phyloP scores from a whole-genome alignment of 2,113 vertebrate species.

The Propithecus coquereli region DNA sequence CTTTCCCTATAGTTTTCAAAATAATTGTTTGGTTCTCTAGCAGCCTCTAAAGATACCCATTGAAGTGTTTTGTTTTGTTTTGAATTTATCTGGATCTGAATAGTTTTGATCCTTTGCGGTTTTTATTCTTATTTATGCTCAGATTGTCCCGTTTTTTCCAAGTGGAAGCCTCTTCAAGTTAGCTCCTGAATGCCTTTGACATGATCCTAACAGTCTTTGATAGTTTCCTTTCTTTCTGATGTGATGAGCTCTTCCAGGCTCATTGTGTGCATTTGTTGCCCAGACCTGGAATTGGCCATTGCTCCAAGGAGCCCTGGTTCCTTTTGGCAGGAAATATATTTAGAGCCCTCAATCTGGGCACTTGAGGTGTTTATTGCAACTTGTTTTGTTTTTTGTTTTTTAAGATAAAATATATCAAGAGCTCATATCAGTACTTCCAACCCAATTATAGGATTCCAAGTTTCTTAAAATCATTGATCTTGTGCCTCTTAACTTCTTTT shows the following conservation, averaged over 20 bases:
- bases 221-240: constrained; percentile 1
- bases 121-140: neutral
- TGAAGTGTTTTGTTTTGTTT: neutral
- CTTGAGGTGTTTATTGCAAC: constrained; percentile 11
- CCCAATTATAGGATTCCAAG: neutral
- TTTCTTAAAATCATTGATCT: neutral
- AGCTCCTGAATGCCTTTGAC: neutral
- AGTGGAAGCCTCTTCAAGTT: neutral
- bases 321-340: constrained; percentile 34
- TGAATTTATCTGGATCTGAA: constrained; percentile 6
- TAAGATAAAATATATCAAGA: constrained; percentile 33
- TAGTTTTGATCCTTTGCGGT: neutral
- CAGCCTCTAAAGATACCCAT: neutral
- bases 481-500: neutral
- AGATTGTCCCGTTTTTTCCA: neutral
- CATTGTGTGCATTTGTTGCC: neutral
- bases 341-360: neutral
- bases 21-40: neutral
- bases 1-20: neutral
- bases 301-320: neutral
- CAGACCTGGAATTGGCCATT: neutral
- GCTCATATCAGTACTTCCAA: constrained; percentile 16
- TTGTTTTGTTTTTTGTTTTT: neutral
- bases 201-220: neutral
- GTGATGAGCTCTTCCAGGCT: neutral